Conservation (phyloP, 2,113 vertebrate species). For the Fulica atra region DNA sequence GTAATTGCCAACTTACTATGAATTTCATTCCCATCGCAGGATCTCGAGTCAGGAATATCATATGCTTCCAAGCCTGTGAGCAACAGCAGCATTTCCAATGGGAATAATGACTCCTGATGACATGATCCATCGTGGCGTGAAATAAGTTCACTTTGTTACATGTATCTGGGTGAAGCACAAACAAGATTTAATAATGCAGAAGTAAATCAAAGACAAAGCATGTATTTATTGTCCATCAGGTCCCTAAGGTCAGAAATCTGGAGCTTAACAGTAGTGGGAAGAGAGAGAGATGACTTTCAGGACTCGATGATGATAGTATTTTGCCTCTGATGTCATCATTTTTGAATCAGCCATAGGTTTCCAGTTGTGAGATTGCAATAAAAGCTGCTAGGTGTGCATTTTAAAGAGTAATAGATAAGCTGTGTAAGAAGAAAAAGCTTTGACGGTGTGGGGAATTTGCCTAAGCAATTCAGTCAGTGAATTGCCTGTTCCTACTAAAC, state of each 20-base stretch:
- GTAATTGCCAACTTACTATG: conserved; percentile 19
- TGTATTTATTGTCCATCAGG: background rate
- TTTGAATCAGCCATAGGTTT: background rate
- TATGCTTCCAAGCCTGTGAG: background rate
- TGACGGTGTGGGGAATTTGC: background rate
- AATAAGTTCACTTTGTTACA: conserved; percentile 5
- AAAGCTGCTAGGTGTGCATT: background rate
- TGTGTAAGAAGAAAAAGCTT: background rate
- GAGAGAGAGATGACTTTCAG: background rate
- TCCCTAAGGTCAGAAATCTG: background rate
- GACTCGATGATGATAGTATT: background rate
- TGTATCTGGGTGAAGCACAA: background rate
- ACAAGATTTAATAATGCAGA: background rate
- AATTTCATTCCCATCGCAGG: conserved; percentile 33
- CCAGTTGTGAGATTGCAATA: background rate
- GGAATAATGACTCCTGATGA: conserved; percentile 1
- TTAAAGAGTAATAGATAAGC: background rate
- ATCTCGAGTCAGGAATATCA: background rate
- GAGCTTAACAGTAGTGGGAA: background rate
- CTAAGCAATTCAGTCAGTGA: background rate
- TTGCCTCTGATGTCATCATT: background rate
- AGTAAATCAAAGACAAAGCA: conserved; percentile 1
- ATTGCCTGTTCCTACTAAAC: background rate
- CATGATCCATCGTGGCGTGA: conserved; percentile 26
- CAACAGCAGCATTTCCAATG: background rate